Evolutionary conservation across 1,140 invertebrate species (phyloP), one percentile per base, ranked within the genome.

Genomic region (Helicoverpa zea): DNA sequence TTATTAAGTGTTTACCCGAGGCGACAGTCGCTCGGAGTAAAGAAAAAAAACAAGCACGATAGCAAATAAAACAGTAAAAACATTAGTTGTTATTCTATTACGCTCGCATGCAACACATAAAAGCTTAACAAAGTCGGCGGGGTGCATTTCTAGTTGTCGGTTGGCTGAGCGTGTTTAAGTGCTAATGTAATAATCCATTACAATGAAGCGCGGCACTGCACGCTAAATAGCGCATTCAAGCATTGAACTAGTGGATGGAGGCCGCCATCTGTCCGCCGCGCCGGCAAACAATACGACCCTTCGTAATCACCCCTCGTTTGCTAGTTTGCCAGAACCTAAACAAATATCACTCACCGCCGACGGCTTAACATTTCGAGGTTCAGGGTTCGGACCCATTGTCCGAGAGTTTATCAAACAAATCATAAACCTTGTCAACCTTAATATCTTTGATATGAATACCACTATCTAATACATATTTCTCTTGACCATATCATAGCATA

Each of bases 181-280:
- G 92, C 90, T 93, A 94, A 94, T 94, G 91, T 92, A 93, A 94
- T 94, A 94, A 94, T 94, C 91, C 91, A 94, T 94, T 93, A 94
- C 91, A 93, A 94, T 94, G 90, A 91, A 93, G 87, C 90, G 89
- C 88, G 83, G 87, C 90, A 89, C 83, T 90, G 89, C 90, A 89
- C 88, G 90, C 91, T 93, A 93, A 94, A 94, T 92, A 94, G 90
- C 91, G 92, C 91, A 92, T 94, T 93, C 90, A 89, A 92, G 87
- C 91, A 86, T 89, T 88, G 86, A 91, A 84, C 83, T 77, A 77
- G 74, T 83, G 81, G 66, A 63, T 47, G 81, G 79, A 81, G 82
- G 85, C 79, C 86, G 91, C 90, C 93, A 94, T 94, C 93, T 94
- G 93, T 91, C 92, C 86, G 91, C 92, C 88, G 82, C 90, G 87